These are phyloP conservation scores for Bombycilla garrulus DNA, from an alignment of 2,113 vertebrate species.

Conservation along the genomic window DNA sequence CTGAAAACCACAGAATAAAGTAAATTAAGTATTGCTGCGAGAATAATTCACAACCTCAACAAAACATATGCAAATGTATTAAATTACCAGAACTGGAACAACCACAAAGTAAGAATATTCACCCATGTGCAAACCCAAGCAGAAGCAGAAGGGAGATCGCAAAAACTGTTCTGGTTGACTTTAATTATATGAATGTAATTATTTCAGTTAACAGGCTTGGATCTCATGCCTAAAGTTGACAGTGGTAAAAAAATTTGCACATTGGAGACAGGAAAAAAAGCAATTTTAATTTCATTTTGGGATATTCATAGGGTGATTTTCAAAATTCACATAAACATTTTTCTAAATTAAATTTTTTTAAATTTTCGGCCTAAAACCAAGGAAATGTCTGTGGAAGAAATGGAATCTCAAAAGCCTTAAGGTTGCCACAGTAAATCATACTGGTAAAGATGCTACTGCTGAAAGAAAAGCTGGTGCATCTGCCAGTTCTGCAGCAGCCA, in stretches of 20 bases:
- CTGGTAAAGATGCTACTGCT: neutral
- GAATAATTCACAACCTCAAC: slow-evolving; percentile 14
- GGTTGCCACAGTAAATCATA: neutral
- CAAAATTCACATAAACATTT: neutral
- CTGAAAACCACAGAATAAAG: slow-evolving; percentile 18
- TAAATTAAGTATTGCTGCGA: slow-evolving; percentile 33
- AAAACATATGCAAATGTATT: slow-evolving; percentile 39
- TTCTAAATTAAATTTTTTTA: neutral
- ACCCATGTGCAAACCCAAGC: neutral
- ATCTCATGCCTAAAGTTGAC: neutral
- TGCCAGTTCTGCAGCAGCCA: neutral
- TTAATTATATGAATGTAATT: neutral
- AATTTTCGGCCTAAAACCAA: slow-evolving; percentile 45
- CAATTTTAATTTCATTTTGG: neutral
- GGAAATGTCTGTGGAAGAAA: slow-evolving; percentile 26
- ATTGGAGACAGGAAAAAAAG: neutral
- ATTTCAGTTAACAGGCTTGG: neutral
- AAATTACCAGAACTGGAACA: slow-evolving; percentile 26
- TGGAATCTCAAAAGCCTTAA: slow-evolving; percentile 31
- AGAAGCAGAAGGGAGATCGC: neutral
- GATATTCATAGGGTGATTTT: neutral
- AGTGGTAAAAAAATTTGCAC: neutral
- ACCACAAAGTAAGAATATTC: neutral
- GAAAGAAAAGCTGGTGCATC: neutral
- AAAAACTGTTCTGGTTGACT: neutral